Evolutionary conservation across 2,888 invertebrate genomes (phyloP), one percentile per base, ranked within the genome.

Genomic region (Drosophila ustulata): DNA sequence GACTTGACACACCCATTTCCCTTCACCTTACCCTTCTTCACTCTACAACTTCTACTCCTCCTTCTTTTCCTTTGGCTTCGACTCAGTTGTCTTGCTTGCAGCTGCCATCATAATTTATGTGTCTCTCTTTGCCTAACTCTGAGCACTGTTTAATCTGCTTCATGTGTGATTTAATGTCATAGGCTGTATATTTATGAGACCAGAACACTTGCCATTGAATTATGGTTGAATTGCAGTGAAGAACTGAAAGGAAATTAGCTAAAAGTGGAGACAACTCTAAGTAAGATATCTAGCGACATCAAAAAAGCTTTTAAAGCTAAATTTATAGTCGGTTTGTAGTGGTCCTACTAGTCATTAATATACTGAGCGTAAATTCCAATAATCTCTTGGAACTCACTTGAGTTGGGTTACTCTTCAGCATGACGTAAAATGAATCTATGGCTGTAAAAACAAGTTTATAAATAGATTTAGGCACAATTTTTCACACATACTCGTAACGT

Each of bases 81-180:
- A 37, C 37, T 30, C n/a, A 7, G 39, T 18, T 30, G 32, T 26
- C 39, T 34, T 50, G 62, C 61, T 50, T 57, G 56, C 72, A 68
- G 63, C 67, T 67, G 56, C 23, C 43, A 59, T 67, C 57, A 74
- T 80, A 74, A 80, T 80, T 80, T 79, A 80, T 79, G 71, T 71
- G 49, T 37, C 56, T 58, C 46, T 67, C 52, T 49, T 49, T 49
- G 18, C 8, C 49, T 30, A 30, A 58, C 56, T 66, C 50, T 56
- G 62, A 56, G 65, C 61, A 43, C 46, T 57, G 63, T 66, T 76
- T 80, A 76, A 70, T 76, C 77, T 80, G 66, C 71, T 58, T 53
- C 50, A 59, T 73, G 57, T 76, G 47, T 61, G 80, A 71, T 71
- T 76, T 74, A 66, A 74, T 74, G 63, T 63, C 55, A 41, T 61